phyloP scores from a whole-genome alignment of 2,113 vertebrate species.

The Odocoileus virginianus region DNA sequence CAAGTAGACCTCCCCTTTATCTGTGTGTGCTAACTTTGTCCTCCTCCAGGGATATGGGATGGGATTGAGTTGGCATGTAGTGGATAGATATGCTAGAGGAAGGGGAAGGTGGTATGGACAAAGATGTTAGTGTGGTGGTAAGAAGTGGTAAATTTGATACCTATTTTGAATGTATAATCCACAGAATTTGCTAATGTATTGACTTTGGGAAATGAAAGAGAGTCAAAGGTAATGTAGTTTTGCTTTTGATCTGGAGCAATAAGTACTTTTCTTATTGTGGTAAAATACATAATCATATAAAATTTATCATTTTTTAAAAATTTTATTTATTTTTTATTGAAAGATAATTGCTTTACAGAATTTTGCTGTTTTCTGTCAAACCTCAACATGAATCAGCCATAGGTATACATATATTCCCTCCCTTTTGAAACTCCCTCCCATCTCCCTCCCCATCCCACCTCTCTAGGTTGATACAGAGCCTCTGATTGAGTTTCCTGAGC shows the following conservation, averaged over 20 bases:
- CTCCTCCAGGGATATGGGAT: not conserved
- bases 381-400: not conserved
- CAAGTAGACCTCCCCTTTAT: not conserved
- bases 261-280: not conserved
- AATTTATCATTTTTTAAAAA: not conserved
- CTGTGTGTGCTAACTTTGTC: not conserved
- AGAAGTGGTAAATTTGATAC: not conserved
- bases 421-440: not conserved
- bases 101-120: not conserved
- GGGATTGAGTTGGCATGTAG: not conserved
- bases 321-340: not conserved
- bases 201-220: not conserved
- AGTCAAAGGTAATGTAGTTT: not conserved
- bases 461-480: not conserved
- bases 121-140: not conserved
- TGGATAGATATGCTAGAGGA: not conserved
- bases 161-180: not conserved
- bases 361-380: not conserved
- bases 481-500: not conserved
- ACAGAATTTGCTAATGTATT: not conserved
- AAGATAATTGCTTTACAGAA: not conserved
- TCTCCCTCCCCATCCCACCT: not conserved
- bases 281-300: not conserved
- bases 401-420: not conserved
- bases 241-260: not conserved